Percentiles rank a stretch among this genome's conserved stretches.
Evolutionary conservation across 2,113 vertebrate genomes (phyloP).

Genomic region (Anoura caudifer): DNA sequence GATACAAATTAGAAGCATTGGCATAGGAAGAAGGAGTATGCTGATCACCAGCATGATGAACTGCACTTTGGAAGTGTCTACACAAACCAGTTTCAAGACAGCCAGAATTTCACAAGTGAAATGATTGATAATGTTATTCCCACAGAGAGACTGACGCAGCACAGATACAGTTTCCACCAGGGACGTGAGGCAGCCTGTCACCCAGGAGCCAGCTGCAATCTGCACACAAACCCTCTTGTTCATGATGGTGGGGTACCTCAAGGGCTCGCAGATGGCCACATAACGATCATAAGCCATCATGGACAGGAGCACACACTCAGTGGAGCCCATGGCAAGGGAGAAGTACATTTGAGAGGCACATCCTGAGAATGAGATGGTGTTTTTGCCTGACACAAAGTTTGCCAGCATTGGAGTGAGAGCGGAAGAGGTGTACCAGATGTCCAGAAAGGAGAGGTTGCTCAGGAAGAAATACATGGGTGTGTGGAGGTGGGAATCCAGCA

Average conservation of each 20-base stretch:
- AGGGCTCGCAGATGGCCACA: constrained; percentile 54
- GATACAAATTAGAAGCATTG: too few species aligned
- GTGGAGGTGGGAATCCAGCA: constrained; percentile 51
- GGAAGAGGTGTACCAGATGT: constrained; percentile 70
- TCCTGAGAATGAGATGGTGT: constrained; percentile 58
- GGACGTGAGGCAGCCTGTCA: constrained; percentile 50
- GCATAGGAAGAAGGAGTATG: too few species aligned
- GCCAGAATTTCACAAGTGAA: too few species aligned
- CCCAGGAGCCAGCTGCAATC: constrained; percentile 47
- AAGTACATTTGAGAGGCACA: constrained; percentile 59
- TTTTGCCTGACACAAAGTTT: constrained; percentile 49
- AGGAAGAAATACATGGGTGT: constrained; percentile 73
- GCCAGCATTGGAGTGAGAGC: constrained; percentile 55
- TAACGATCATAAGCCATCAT: constrained; percentile 66
- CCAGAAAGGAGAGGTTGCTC: constrained; percentile 65
- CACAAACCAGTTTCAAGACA: too few species aligned
- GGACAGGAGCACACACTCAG: constrained; percentile 60
- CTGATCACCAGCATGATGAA: too few species aligned
- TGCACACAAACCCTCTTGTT: constrained; percentile 41
- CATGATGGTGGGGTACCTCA: constrained; percentile 52
- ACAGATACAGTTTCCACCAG: constrained; percentile 48
- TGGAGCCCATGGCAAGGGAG: constrained; percentile 61
- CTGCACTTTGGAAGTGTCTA: too few species aligned
- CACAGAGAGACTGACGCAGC: too few species aligned
- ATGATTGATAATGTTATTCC: too few species aligned